Evolutionary conservation across 1,140 invertebrate genomes (phyloP), one percentile per base, ranked within the genome.

Genomic region (Drosophila setifemur): DNA sequence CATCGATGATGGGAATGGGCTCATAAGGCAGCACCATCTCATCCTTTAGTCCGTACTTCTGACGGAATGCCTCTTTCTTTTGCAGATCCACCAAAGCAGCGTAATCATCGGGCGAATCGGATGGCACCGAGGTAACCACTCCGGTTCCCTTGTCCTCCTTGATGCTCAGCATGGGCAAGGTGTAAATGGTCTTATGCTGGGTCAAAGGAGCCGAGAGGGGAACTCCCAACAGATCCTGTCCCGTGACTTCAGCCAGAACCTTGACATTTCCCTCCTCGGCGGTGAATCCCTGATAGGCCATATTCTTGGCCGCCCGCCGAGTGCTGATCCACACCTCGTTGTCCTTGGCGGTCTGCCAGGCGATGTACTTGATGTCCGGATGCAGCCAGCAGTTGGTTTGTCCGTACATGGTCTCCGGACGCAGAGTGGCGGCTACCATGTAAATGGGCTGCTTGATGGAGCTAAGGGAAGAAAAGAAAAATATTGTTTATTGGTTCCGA

Each of bases 331-430:
- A 99, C 14, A 99, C 92, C 54, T 96, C 96, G 57, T 95, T 93
- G 4, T 91, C 83, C 25, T 93, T 93, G 4, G 93, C 91, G 3
- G 94, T 93, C 78, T 94, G 92, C 91, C 97, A 96, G 9, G 95
- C 97, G 75, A 98, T 94, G 85, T 99, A 99, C 61, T 94, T 94
- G 73, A 99, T 97, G 79, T 99, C 97, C 2, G 99, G 99, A 87
- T 95, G 95, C 1, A 99, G 89, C 98, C 98, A 99, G 90, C 98
- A 99, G 90, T 99, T 99, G 0, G 99, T 99, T 92, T 99, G 99
- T 2, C 99, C 99, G 91, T 99, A 99, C 98, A 99, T 99, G 1
- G 99, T 99, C 92, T 99, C 99, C 7, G 98, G 98, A 69, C 98
- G 92, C 4, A 99, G 91, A 11, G 99, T 99, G n/a, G 98, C 99